Base-by-base conservation (phyloP, 2,888 invertebrate species). In the Chrysomela aeneicollis region DNA sequence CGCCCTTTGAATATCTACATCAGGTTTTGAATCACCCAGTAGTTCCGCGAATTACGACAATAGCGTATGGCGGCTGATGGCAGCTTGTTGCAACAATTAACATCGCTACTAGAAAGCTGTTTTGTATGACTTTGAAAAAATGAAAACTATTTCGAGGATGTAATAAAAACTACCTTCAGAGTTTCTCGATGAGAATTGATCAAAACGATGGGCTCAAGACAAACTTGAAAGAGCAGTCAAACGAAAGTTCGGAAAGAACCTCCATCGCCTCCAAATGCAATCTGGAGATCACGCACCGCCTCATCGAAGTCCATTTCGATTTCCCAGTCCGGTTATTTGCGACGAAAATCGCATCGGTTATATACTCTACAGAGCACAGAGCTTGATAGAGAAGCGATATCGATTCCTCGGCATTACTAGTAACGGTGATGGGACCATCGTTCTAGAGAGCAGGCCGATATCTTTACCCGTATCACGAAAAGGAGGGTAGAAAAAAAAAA, bases 311-410 rank as follows among this genome's bases (percentile, higher is more conserved):
- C 35, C 35, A 35, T 35, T 49, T 57, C 30, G 15, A 5, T 47
- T 22, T 63, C 62, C 62, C 58, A 57, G 58, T 63, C 58, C 62
- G 58, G 55, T 58, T 50, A 63, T 63, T 61, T 61, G 55, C 10
- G 62, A 63, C 62, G 37, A n/a, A 19, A 63, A 59, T 63, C 51
- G 57, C 49, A 58, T 63, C 62, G 46, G 46, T 55, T 57, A 35
- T 35, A 35, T 26, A 26, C 26, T 26, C 26, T n/a, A n/a, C n/a
- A n/a, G 26, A 26, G 26, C 35, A 10, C 9, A 22, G 55, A 49
- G 59, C 51, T 51, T 50, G 12, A 46, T 61, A 37, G 61, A 61
- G 61, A 46, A 50, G 42, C 50, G 61, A 62, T 62, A 62, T 62
- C 62, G 62, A 62, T 62, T 62, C 37, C 18, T 12, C 47, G 18